These are phyloP conservation scores for Neotoxoptera formosana DNA, from an alignment of 1,140 invertebrate genomes.

Conservation along the genomic window DNA sequence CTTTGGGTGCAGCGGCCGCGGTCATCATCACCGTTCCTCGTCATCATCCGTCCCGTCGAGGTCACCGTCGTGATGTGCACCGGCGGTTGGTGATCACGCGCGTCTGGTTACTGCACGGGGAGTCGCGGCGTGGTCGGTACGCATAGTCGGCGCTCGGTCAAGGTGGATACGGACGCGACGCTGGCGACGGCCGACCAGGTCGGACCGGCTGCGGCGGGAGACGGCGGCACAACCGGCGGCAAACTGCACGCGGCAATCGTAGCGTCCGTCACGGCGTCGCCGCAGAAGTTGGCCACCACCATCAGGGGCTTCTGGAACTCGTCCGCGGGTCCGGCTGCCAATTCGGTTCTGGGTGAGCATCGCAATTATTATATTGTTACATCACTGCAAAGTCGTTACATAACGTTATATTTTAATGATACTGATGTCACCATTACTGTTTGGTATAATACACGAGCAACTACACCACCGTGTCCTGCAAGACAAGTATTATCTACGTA, in stretches of 20 bases:
- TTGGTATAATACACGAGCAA: no score
- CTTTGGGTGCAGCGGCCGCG: no score
- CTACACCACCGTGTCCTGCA: no score
- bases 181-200: constrained; percentile 49
- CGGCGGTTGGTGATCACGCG: neutral
- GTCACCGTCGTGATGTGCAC: neutral
- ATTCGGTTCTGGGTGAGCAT: constrained; percentile 40
- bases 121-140: neutral
- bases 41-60: no score
- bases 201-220: constrained; percentile 59
- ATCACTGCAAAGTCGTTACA: neutral
- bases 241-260: constrained; percentile 58
- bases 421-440: no score
- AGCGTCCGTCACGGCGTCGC: constrained; percentile 66
- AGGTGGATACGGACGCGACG: constrained; percentile 49
- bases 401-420: no score
- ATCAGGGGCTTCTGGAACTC: constrained; percentile 66
- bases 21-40: no score
- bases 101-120: neutral
- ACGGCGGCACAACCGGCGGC: constrained; percentile 27
- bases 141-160: constrained; percentile 23
- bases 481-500: no score
- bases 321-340: constrained; percentile 48
- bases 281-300: constrained; percentile 68
- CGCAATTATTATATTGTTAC: neutral